Evolutionary conservation across 2,888 invertebrate species (phyloP), one percentile per base, ranked within the genome.

Genomic region (Glyphotaelius pellucidus): DNA sequence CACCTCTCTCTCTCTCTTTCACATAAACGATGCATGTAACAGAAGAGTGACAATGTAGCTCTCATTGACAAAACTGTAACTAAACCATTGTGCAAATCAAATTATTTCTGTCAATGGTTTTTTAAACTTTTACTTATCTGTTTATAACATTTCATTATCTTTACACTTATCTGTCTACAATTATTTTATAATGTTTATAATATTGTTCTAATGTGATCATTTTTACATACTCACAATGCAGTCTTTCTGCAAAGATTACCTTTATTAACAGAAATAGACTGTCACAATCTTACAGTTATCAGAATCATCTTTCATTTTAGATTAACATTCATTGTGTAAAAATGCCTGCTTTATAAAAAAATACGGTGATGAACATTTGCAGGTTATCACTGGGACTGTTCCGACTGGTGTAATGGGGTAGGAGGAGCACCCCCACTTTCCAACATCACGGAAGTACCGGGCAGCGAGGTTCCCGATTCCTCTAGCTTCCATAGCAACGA

Each of bases 371-470:
- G n/a, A 67, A 35, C 42, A 14, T 42, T 85, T 85, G n/a, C 5
- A 92, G 96, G 96, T 94, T 99, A 99, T 96, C 99, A 99, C 96
- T 99, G 99, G 99, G 99, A 99, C 96, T 99, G 99, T 95, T 99
- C 99, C 93, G 99, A 99, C 96, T 99, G 99, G 99, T 96, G 96
- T 95, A 96, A 95, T 94, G 95, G 91, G 25, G 97, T 97, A 94
- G 94, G 95, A 32, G 95, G 96, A 94, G 96, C 96, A 94, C 98
- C 98, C 95, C 97, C 98, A 94, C 96, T 99, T 95, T 98, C 98
- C 94, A 98, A 99, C 96, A 99, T 99, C 95, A 98, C 98, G 94
- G 99, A 99, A 97, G 98, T 98, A 94, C 98, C 98, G 94, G 97
- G 97, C 94, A 98, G 98, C 94, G 99, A 99, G 96, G 98, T 98